Percentiles rank a stretch among this genome's conserved stretches.
Conservation (phyloP, 2,888 invertebrate species). For the Scaeva pyrastri region DNA sequence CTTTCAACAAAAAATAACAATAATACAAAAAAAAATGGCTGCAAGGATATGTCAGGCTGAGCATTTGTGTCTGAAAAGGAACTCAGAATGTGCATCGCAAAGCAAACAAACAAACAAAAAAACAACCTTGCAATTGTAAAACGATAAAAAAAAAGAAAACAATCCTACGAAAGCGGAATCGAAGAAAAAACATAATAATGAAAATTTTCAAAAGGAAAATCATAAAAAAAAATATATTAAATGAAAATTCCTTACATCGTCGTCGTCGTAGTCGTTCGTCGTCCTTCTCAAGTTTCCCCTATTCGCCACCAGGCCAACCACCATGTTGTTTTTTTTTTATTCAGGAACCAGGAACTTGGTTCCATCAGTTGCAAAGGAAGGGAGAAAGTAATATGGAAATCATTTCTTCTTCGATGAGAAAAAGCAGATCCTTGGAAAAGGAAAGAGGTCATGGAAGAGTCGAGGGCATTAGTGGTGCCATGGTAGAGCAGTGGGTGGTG, state of each 20-base stretch:
- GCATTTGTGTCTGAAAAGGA: constrained; percentile 32
- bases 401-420: constrained; percentile 20
- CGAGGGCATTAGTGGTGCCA: background rate
- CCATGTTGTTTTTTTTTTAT: background rate
- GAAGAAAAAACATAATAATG: constrained; percentile 50
- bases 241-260: background rate
- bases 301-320: background rate
- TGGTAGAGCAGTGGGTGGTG: background rate
- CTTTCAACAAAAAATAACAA: constrained; percentile 17
- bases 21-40: constrained; percentile 14
- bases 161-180: constrained; percentile 9
- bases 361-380: constrained; percentile 3
- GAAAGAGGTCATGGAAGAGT: constrained; percentile 1
- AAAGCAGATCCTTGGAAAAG: background rate
- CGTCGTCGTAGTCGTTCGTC: too few species aligned
- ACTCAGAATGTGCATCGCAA: constrained; percentile 38
- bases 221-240: constrained; percentile 6
- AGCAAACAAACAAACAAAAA: constrained; percentile 10
- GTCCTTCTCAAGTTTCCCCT: background rate
- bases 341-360: background rate
- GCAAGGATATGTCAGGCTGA: constrained; percentile 18
- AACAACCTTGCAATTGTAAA: constrained; percentile 29
- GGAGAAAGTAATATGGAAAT: constrained; percentile 61
- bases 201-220: constrained; percentile 56
- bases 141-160: background rate